phyloP scores from a whole-genome alignment of 2,113 vertebrate species.

The Helogale parvula region DNA sequence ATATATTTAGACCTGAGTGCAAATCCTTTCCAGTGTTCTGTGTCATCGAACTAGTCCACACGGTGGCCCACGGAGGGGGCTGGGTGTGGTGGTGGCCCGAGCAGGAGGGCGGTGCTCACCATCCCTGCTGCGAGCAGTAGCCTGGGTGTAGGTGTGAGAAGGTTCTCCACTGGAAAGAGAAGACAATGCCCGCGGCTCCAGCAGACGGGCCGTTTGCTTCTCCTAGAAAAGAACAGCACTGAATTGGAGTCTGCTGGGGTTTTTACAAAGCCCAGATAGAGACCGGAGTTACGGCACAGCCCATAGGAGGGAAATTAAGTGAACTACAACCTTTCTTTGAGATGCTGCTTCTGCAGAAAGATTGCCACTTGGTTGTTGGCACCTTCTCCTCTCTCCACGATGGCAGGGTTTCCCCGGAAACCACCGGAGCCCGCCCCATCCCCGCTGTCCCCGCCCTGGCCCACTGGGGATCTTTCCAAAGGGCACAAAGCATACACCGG shows the following conservation, averaged over 20 bases:
- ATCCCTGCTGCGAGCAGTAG: fast-evolving
- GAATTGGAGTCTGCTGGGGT: not conserved
- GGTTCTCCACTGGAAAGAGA: not conserved
- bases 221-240: conserved; percentile 36
- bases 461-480: conserved; percentile 44
- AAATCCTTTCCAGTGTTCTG: fast-evolving
- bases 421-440: not conserved
- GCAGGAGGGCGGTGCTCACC: fast-evolving
- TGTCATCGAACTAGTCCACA: fast-evolving
- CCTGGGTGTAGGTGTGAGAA: not conserved
- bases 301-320: conserved; percentile 51
- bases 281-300: not conserved
- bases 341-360: not conserved
- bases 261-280: conserved; percentile 15
- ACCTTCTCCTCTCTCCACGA: not conserved
- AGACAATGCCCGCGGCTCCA: not conserved
- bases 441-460: not conserved
- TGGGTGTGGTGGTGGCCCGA: fast-evolving
- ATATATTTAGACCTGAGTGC: not conserved
- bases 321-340: not conserved
- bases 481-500: not conserved
- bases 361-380: conserved; percentile 50
- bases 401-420: not conserved
- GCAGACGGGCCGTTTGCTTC: not conserved
- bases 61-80: fast-evolving